Conservation (phyloP, 1,140 invertebrate genomes). For the Maconellicoccus hirsutus region DNA sequence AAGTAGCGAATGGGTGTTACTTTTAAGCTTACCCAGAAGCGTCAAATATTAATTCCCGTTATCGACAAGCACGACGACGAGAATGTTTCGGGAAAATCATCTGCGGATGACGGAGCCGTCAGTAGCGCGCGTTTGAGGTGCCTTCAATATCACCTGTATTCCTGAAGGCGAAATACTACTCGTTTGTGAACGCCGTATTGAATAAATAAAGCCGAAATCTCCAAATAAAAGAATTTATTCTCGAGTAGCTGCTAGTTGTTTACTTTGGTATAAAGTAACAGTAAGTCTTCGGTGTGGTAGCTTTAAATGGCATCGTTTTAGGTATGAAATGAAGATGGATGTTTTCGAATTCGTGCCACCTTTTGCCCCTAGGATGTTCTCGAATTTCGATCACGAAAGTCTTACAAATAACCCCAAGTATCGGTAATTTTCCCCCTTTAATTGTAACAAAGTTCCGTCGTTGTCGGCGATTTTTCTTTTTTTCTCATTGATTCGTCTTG, state of each 20-base stretch:
- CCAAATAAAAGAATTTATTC: slow-evolving; percentile 20
- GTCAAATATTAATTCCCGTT: slow-evolving; percentile 15
- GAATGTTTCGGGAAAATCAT: background rate
- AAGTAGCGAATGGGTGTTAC: background rate
- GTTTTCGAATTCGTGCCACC: background rate
- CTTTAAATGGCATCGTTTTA: no score
- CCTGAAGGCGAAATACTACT: slow-evolving; percentile 2
- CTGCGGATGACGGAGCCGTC: background rate
- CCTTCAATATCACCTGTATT: slow-evolving; percentile 19
- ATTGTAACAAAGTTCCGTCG: slow-evolving; percentile 3
- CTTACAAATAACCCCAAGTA: background rate
- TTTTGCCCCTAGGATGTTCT: background rate
- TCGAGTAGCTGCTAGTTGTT: slow-evolving; percentile 16
- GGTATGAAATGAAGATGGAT: background rate
- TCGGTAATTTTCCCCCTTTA: background rate
- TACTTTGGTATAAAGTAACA: slow-evolving; percentile 16
- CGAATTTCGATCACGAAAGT: background rate
- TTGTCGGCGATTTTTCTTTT: background rate
- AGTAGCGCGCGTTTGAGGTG: background rate
- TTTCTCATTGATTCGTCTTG: no score
- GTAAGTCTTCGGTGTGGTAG: background rate
- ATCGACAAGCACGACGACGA: background rate
- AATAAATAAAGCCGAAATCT: slow-evolving; percentile 13
- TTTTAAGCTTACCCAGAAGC: slow-evolving; percentile 13
- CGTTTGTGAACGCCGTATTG: background rate